A percentile compares a stretch with the other conserved stretches of the same genome.
These are phyloP conservation scores for Deroplatys truncata DNA, from an alignment of 2,888 invertebrate species.

Conservation along the genomic window DNA sequence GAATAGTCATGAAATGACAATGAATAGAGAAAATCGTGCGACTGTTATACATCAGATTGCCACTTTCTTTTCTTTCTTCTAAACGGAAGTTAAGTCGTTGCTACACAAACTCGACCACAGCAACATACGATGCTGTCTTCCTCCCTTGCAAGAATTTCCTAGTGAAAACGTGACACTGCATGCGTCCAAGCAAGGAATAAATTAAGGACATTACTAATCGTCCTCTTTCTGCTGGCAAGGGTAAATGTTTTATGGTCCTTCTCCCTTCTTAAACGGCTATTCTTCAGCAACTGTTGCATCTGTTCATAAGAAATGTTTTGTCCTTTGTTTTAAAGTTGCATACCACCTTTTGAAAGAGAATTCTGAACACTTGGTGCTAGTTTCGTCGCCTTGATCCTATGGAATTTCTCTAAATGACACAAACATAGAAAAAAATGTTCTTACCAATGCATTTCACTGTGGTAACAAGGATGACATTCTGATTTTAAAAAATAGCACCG, in stretches of 20 bases:
- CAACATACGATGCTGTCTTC: not conserved
- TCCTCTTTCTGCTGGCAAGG: not conserved
- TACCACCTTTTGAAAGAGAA: too few species aligned
- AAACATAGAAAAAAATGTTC: too few species aligned
- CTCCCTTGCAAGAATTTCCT: not conserved
- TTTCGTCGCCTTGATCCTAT: too few species aligned
- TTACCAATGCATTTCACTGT: too few species aligned
- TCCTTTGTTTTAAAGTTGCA: not conserved
- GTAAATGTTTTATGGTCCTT: not conserved
- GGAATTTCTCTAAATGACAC: too few species aligned
- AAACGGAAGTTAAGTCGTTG: not conserved
- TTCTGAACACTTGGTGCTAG: too few species aligned
- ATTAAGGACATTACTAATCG: not conserved
- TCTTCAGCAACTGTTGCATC: not conserved
- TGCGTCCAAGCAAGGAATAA: constrained; percentile 1
- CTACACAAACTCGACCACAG: not conserved
- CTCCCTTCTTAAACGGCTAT: not conserved
- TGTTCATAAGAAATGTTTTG: not conserved
- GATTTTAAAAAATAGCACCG: too few species aligned
- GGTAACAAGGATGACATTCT: too few species aligned
- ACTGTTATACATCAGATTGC: too few species aligned
- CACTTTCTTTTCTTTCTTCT: not conserved
- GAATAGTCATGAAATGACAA: too few species aligned
- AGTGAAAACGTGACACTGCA: constrained; percentile 3
- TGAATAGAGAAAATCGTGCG: too few species aligned